Evolutionary conservation across 2,888 invertebrate genomes (phyloP), one percentile per base, ranked within the genome.

Genomic region (Drosophila neotestacea): DNA sequence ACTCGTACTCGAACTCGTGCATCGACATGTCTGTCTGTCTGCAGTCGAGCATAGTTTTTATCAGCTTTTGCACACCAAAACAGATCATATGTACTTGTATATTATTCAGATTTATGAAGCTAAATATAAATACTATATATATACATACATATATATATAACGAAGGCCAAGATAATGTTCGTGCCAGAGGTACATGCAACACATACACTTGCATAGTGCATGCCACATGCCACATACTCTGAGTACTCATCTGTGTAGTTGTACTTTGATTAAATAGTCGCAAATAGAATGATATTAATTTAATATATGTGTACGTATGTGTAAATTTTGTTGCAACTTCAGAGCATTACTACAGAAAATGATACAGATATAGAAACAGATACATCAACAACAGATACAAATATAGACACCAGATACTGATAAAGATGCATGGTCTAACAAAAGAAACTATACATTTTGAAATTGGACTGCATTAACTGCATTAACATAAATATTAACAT

Each of bases 41-140:
- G 46, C 36, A 63, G 10, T 36, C 36, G 58, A 41, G 60, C 46
- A 52, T 59, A 54, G 16, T 60, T 77, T 77, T 67, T 59, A 64
- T 61, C 77, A 65, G 77, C 73, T 76, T 76, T 62, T 65, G 73
- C 73, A 73, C 64, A 56, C 36, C n/a, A 27, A 42, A 42, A 42
- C 54, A 42, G 62, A 58, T 63, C 54, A 41, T 63, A 68, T 59
- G 38, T 69, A 62, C 42, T 61, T 77, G 68, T 77, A 61, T 48
- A 68, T 34, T 54, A 48, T 58, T 59, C 51, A 65, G 34, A 46
- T 38, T 73, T 48, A 65, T 39, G 34, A 58, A 38, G 52, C 39
- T 48, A 59, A 22, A 61, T 6, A 39, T 44, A 55, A 0, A 30
- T 38, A 52, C 39, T 32, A 30, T 30, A 38, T 28, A 10, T 6